Evolutionary conservation across 2,797 vertebrate species (phyloP), one percentile per base, ranked within the genome.

Genomic region (Pipistrellus pipistrellus): DNA sequence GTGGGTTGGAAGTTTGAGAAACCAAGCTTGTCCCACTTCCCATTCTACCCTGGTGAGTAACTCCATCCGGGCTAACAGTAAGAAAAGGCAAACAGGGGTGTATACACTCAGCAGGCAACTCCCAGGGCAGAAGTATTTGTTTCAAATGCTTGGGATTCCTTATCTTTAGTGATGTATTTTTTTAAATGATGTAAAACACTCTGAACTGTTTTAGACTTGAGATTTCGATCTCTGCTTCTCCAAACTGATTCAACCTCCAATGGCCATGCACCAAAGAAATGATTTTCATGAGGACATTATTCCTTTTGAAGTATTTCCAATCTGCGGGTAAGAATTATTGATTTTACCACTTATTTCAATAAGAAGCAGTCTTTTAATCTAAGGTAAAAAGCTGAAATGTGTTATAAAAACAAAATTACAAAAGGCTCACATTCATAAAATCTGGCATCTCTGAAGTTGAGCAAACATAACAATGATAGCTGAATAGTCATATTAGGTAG

Each of bases 161-260:
- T 87, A 62, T 85, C 51, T 75, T 46, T 12, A 86, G 86, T 48
- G 66, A 90, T 41, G 30, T 20, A 78, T 57, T 53, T 46, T 44
- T 81, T 15, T 12, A 69, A 55, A 76, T 15, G n/a, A 27, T 89
- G 38, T 41, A 71, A 95, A 90, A 80, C 72, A 78, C 46, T 71
- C 82, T 88, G 69, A 86, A 86, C 32, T 86, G 32, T 83, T 96
- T 73, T 73, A 80, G 92, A 69, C 13, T 57, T 57, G 46, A 77
- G 75, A 90, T 85, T 91, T 93, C 32, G 44, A 75, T 53, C 83
- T 83, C 71, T 44, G 44, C 20, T 85, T 94, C 78, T 88, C 69
- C 93, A 85, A 92, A 59, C 0, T 41, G 81, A 88, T 55, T 85
- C 51, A n/a, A 57, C 17, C 69, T 88, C 92, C 71, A 78, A 90